Conservation (phyloP, 2,888 invertebrate species). For the Drosophila bunnanda region DNA sequence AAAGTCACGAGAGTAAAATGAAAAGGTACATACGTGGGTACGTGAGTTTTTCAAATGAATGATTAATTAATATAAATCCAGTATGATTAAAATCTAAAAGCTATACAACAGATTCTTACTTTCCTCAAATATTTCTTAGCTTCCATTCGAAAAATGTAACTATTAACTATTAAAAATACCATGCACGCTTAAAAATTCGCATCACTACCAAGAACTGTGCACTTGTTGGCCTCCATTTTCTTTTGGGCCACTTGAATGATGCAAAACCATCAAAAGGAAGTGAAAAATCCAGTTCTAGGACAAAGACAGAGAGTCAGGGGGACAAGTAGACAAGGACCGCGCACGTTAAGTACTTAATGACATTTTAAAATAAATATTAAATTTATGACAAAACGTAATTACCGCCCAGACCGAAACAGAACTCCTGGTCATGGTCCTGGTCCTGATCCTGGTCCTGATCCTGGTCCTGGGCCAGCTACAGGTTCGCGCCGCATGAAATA, state of each 20-base stretch:
- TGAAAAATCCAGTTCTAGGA: conserved; percentile 24
- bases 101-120: not conserved
- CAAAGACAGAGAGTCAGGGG: not conserved
- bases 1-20: not conserved
- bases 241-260: conserved; percentile 40
- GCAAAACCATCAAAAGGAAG: conserved; percentile 31
- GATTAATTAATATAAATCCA: too few relatives aligned
- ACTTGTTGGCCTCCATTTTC: not conserved
- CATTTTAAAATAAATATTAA: conserved; percentile 77
- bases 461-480: conserved; percentile 26
- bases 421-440: conserved; percentile 20
- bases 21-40: not conserved
- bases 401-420: conserved; percentile 43
- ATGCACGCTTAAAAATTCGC: not conserved
- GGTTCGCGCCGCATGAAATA: conserved; percentile 65
- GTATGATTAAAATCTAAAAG: not conserved
- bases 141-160: not conserved
- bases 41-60: not conserved
- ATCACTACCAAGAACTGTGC: conserved; percentile 2
- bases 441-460: conserved; percentile 4
- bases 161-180: not conserved
- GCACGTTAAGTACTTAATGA: conserved; percentile 66
- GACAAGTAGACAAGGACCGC: conserved; percentile 2
- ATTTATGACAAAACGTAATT: conserved; percentile 77
- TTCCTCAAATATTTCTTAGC: not conserved